Evolutionary conservation across 2,888 invertebrate species (phyloP).

Genomic region (Thymelicus lineola): DNA sequence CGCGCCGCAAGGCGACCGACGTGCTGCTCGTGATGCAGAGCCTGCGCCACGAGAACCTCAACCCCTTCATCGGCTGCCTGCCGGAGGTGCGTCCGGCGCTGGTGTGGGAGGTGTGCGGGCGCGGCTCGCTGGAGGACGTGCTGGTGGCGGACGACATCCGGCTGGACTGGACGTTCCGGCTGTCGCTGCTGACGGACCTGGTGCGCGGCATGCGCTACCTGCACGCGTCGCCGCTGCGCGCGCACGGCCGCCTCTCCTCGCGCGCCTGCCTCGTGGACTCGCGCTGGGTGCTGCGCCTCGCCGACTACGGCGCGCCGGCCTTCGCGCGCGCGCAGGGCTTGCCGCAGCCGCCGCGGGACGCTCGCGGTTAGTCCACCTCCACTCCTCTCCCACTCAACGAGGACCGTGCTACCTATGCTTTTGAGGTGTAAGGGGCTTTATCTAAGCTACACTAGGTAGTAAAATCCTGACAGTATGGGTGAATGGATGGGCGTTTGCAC

Average conservation of each 20-base stretch:
- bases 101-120: conserved; percentile 94
- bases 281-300: conserved; percentile 97
- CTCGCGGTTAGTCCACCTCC: conserved; percentile 85
- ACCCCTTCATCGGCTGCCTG: conserved; percentile 94
- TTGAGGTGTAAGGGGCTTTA: too few species aligned
- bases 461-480: too few species aligned
- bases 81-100: conserved; percentile 92
- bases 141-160: conserved; percentile 95
- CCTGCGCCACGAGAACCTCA: conserved; percentile 95
- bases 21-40: conserved; percentile 92
- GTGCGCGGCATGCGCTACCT: conserved; percentile 97
- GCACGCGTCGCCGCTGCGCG: conserved; percentile 92
- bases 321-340: conserved; percentile 91
- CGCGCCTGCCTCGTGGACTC: conserved; percentile 98
- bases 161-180: conserved; percentile 97
- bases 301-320: conserved; percentile 94
- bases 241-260: conserved; percentile 95
- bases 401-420: not conserved
- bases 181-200: conserved; percentile 96
- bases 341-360: conserved; percentile 85
- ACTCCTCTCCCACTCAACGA: too few species aligned
- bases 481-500: too few species aligned
- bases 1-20: conserved; percentile 93
- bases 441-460: too few species aligned
- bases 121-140: conserved; percentile 95